Percentiles rank a stretch among this genome's conserved stretches.
phyloP scores from a whole-genome alignment of 2,888 invertebrate species.

The Eurois occulta region DNA sequence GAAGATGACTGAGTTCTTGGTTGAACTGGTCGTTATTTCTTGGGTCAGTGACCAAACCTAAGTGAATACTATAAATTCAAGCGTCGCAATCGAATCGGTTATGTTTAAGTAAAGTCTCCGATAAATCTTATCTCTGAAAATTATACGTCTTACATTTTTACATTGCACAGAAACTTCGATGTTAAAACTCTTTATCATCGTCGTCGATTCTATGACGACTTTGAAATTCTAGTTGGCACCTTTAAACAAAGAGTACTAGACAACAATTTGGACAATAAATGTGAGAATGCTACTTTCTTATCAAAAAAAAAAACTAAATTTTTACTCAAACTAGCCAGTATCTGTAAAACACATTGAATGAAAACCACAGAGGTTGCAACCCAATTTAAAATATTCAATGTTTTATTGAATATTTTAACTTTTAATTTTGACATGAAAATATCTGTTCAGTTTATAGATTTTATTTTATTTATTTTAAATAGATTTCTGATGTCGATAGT shows the following conservation, averaged over 20 bases:
- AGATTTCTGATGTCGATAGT: not conserved
- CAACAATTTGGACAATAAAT: not conserved
- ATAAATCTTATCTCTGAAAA: slow-evolving; percentile 61
- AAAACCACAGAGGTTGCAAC: not conserved
- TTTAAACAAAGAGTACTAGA: not conserved
- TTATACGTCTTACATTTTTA: slow-evolving; percentile 61
- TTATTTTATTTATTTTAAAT: not conserved
- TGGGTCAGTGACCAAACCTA: slow-evolving; percentile 17
- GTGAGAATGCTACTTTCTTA: not conserved
- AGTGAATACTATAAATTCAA: slow-evolving; percentile 58
- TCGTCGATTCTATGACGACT: not conserved
- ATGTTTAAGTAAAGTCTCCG: slow-evolving; percentile 27
- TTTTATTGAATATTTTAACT: too few relatives aligned
- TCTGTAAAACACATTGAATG: not conserved
- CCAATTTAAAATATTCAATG: not conserved
- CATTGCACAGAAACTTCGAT: slow-evolving; percentile 55
- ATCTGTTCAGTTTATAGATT: too few relatives aligned
- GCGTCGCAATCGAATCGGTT: slow-evolving; percentile 45
- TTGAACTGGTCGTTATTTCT: slow-evolving; percentile 10
- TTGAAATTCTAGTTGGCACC: not conserved
- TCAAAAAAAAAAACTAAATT: not conserved
- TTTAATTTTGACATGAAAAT: too few relatives aligned
- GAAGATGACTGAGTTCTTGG: not conserved
- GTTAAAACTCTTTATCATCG: not conserved
- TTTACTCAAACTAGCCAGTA: not conserved